Conservation (phyloP, 1,140 invertebrate species). For the Solenopsis fugax region DNA sequence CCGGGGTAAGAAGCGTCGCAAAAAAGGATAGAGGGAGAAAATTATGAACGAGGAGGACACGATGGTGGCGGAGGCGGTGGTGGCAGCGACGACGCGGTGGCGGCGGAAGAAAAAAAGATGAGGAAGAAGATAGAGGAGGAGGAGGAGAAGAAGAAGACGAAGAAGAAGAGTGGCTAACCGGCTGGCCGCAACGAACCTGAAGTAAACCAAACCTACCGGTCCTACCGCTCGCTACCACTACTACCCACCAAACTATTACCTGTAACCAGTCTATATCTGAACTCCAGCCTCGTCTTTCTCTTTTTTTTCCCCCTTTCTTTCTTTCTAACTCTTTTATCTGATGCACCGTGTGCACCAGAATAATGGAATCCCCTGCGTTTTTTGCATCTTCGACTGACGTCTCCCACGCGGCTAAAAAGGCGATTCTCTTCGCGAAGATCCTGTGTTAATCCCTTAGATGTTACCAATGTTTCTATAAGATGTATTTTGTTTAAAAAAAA, state of each 20-base stretch:
- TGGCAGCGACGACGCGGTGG: constrained; percentile 61
- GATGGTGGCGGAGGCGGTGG: constrained; percentile 55
- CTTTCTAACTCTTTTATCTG: constrained; percentile 43
- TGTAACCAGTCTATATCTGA: constrained; percentile 70
- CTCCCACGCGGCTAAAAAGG: constrained; percentile 10
- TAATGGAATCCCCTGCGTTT: constrained; percentile 65
- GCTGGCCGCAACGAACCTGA: constrained; percentile 72
- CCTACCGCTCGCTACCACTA: constrained; percentile 75
- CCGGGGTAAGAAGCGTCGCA: constrained; percentile 15
- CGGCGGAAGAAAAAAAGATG: constrained; percentile 49
- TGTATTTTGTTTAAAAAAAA: neutral
- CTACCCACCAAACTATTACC: constrained; percentile 72
- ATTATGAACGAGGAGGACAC: constrained; percentile 51
- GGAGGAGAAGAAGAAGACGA: constrained; percentile 42
- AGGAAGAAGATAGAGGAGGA: constrained; percentile 55
- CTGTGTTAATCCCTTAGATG: neutral
- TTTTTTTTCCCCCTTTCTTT: neutral
- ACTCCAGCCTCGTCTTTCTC: constrained; percentile 55
- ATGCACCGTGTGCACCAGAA: constrained; percentile 53
- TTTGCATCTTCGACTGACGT: constrained; percentile 30
- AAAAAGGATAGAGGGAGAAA: constrained; percentile 42
- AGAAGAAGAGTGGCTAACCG: constrained; percentile 72
- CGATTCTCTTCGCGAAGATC: neutral
- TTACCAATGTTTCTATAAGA: neutral
- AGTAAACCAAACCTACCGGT: constrained; percentile 79